These are phyloP conservation scores for Pagrus major DNA, from an alignment of 2,113 vertebrate species.

Conservation along the genomic window DNA sequence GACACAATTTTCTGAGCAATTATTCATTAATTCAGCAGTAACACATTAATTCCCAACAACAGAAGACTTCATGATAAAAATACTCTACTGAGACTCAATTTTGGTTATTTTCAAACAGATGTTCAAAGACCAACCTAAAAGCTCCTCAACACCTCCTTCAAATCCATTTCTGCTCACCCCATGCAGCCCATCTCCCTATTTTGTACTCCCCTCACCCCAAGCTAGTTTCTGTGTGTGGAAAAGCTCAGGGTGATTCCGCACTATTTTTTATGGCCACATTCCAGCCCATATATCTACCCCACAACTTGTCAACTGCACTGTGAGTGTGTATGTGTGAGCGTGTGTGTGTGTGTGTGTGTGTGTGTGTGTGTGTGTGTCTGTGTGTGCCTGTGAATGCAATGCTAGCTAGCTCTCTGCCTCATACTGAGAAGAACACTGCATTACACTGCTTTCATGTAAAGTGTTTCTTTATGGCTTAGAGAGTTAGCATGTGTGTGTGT, in stretches of 20 bases:
- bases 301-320: conserved; percentile 90
- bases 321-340: conserved; percentile 57
- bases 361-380: conserved; percentile 79
- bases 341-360: conserved; percentile 63
- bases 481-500: background rate
- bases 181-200: conserved; percentile 25
- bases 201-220: conserved; percentile 59
- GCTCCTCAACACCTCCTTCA: background rate
- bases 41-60: background rate
- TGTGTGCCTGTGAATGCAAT: background rate
- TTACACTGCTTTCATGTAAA: conserved; percentile 70
- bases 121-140: conserved; percentile 8
- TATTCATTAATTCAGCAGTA: background rate
- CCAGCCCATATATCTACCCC: conserved; percentile 99
- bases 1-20: background rate
- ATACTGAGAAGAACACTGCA: conserved; percentile 49
- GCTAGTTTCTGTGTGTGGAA: conserved; percentile 84
- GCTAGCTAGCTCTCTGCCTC: conserved; percentile 35
- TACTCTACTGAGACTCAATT: background rate
- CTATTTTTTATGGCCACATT: conserved; percentile 94
- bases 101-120: conserved; percentile 1
- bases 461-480: conserved; percentile 47
- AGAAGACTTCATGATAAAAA: background rate
- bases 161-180: conserved; percentile 34
- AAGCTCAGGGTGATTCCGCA: conserved; percentile 89